phyloP scores from a whole-genome alignment of 2,113 vertebrate species.

The Tilapia sparmanii region DNA sequence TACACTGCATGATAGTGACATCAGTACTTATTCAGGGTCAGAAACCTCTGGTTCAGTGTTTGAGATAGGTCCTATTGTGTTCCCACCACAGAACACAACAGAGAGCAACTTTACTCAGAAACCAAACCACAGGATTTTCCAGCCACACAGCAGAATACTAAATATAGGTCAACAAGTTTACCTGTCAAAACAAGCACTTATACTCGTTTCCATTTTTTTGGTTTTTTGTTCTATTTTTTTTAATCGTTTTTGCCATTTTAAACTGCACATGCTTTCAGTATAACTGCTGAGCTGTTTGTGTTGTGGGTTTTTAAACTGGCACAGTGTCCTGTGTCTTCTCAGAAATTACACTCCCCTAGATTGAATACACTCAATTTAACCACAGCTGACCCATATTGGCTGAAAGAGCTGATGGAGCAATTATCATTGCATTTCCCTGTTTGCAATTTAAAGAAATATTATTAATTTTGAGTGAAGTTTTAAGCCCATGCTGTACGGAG shows the following conservation, averaged over 20 bases:
- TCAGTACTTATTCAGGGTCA: neutral
- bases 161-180: neutral
- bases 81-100: neutral
- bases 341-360: neutral
- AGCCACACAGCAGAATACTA: neutral
- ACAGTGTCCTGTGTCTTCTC: neutral
- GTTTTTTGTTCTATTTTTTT: neutral
- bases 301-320: neutral
- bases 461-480: neutral
- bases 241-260: neutral
- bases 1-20: neutral
- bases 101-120: neutral
- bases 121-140: neutral
- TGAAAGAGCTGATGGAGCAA: neutral
- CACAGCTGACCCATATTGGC: neutral
- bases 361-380: neutral
- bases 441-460: neutral
- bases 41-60: neutral
- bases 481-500: fast-evolving
- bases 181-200: neutral
- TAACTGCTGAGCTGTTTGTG: neutral
- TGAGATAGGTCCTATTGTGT: neutral
- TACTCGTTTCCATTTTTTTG: neutral
- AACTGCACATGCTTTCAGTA: neutral
- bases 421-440: neutral